Base-by-base conservation (phyloP, 1,140 invertebrate species). In the Diploscapter pachys region DNA sequence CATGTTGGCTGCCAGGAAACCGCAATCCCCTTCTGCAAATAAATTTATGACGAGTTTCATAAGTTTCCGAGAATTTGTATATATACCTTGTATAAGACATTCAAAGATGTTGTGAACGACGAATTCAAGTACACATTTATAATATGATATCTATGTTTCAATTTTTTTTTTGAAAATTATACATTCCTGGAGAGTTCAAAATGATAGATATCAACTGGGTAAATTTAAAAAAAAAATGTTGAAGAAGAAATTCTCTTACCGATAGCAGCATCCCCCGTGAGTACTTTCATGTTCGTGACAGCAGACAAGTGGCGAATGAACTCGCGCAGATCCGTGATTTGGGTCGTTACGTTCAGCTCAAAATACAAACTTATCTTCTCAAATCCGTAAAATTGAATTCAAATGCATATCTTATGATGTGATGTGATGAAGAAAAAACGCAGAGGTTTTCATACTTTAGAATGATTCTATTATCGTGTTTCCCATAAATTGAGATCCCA, bases 1-100 rank as follows among this genome's bases (percentile, higher is more conserved):
- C 89, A 99, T 91, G 85, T 99, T 99, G 54, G 96, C 97, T 56
- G 96, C 96, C 93, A 99, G 94, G 87, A 99, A 99, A 11, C 95
- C 95, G 87, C 96, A 99, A 82, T 98, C 93, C 0, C 96, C 96
- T 50, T 83, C 82, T 85, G 53, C 59, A 81, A 73, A 31, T 31
- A 31, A 31, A 31, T 31, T 31, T 31, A 31, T 31, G 31, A n/a
- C 11, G 48, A 78, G n/a, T 5, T 31, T 1, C 31, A 31, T 31
- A 31, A 31, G 31, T 31, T 31, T 31, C 31, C 31, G 31, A 31
- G 31, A 31, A 59, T 11, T 11, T 11, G 13, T 59, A 11, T 11
- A 59, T 59, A 11, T 11, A 59, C 11, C 11, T 13, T 11, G 13
- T 59, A 59, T 31, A 31, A 31, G 31, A 31, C 31, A 31, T 31